phyloP scores from a whole-genome alignment of 1,140 invertebrate genomes.

The Meloidogyne floridensis region DNA sequence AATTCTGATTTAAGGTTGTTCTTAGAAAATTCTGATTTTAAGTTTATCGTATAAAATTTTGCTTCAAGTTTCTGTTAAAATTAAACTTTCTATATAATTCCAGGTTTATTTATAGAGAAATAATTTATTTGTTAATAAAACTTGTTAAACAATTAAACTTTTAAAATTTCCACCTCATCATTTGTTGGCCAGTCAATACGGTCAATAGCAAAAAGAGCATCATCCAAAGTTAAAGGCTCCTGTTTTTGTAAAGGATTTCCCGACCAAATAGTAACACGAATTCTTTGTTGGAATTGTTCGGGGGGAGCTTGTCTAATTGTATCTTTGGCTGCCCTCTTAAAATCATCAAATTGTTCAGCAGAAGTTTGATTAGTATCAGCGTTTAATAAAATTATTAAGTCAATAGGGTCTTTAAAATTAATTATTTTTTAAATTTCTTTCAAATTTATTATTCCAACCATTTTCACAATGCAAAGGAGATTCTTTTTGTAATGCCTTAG shows the following conservation, averaged over 20 bases:
- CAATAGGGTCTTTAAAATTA: constrained; percentile 27
- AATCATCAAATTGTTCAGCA: constrained; percentile 17
- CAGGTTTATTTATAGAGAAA: too few species aligned
- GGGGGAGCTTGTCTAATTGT: constrained; percentile 25
- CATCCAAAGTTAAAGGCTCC: constrained; percentile 29
- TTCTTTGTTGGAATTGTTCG: constrained; percentile 13
- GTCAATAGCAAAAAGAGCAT: constrained; percentile 39
- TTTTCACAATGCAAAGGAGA: constrained; percentile 12
- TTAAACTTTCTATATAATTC: too few species aligned
- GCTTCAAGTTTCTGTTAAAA: too few species aligned
- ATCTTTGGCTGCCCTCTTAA: constrained; percentile 32
- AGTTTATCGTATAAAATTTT: too few species aligned
- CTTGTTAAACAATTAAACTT: not conserved
- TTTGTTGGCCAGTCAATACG: constrained; percentile 12
- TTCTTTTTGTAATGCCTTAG: constrained; percentile 21
- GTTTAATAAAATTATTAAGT: constrained; percentile 27
- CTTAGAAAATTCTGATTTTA: too few species aligned
- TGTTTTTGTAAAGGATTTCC: constrained; percentile 19
- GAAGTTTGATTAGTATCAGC: constrained; percentile 1
- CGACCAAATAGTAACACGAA: constrained; percentile 20
- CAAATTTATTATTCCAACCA: not conserved
- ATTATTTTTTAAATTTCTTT: not conserved
- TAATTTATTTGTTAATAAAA: not conserved
- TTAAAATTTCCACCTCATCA: too few species aligned
- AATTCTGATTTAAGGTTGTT: too few species aligned